These are phyloP conservation scores for Aurelia coerulea DNA, from an alignment of 30 jellyfish, hydroid and myxozoan genomes.

Conservation along the genomic window DNA sequence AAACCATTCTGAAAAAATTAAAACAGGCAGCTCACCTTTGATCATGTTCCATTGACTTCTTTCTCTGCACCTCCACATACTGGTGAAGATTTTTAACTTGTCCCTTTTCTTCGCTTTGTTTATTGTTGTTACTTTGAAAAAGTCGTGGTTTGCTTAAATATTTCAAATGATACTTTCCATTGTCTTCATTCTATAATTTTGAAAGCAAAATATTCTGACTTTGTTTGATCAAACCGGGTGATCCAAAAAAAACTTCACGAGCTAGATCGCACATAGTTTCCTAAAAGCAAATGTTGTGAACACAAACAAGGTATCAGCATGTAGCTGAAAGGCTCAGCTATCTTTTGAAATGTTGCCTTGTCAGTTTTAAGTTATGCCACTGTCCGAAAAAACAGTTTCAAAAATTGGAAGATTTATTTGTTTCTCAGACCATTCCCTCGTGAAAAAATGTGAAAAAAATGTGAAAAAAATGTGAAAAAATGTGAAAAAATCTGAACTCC, in stretches of 20 bases:
- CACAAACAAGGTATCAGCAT: too few species aligned
- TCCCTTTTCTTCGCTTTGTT: slow-evolving; percentile 7
- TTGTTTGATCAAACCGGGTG: background rate
- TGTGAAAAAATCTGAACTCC: too few species aligned
- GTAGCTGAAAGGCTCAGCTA: too few species aligned
- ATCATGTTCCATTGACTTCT: slow-evolving; percentile 33
- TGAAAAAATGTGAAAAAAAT: too few species aligned
- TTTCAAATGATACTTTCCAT: slow-evolving; percentile 27
- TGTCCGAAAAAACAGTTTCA: background rate
- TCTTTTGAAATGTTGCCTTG: background rate
- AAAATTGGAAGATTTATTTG: background rate
- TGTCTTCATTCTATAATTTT: slow-evolving; percentile 23
- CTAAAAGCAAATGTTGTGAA: too few species aligned
- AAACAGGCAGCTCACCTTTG: slow-evolving; percentile 6
- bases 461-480: too few species aligned
- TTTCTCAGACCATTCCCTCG: too few species aligned
- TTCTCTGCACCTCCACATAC: slow-evolving; percentile 49
- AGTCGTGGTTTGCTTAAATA: slow-evolving; percentile 54
- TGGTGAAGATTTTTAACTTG: slow-evolving; percentile 9
- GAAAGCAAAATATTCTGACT: background rate
- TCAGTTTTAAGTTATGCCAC: background rate
- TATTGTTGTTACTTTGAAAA: background rate
- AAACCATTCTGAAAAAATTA: too few species aligned
- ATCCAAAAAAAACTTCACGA: too few species aligned
- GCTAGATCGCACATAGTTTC: too few species aligned